A percentile compares a stretch with the other conserved stretches of the same genome.
Evolutionary conservation across 2,888 invertebrate genomes (phyloP).

Genomic region (Mythimna albipuncta): DNA sequence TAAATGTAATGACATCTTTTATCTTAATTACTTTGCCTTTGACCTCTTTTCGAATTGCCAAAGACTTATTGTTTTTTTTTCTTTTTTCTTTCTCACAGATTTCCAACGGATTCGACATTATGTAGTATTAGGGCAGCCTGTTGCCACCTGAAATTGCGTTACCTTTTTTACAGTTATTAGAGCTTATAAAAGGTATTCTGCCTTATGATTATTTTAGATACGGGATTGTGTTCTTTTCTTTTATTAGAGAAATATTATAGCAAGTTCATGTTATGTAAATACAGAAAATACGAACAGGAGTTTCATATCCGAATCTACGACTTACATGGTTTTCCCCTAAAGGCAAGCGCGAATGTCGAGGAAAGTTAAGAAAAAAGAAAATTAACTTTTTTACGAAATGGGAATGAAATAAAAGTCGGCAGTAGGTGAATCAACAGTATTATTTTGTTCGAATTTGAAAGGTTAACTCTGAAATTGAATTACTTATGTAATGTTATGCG

Average conservation of each 20-base stretch:
- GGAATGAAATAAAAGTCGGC: conserved; percentile 48
- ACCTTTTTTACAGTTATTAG: conserved; percentile 38
- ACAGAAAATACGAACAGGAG: conserved; percentile 29
- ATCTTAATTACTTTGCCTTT: conserved; percentile 61
- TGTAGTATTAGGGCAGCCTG: conserved; percentile 44
- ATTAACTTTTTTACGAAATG: conserved; percentile 53
- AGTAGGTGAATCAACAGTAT: conserved; percentile 47
- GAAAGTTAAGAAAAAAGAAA: conserved; percentile 57
- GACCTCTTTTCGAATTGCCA: conserved; percentile 50
- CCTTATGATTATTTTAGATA: conserved; percentile 40
- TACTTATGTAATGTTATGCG: conserved; percentile 26
- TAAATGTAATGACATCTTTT: conserved; percentile 62
- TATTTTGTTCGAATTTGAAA: conserved; percentile 50
- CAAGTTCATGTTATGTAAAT: conserved; percentile 28
- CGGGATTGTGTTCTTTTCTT: conserved; percentile 22
- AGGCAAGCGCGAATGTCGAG: conserved; percentile 21
- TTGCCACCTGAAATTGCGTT: conserved; percentile 43
- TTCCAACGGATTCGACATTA: conserved; percentile 56
- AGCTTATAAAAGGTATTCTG: conserved; percentile 37
- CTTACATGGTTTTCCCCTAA: conserved; percentile 34
- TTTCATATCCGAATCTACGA: conserved; percentile 22
- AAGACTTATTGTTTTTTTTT: conserved; percentile 58
- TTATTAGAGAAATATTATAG: conserved; percentile 32
- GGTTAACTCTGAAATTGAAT: conserved; percentile 51
- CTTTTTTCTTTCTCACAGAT: conserved; percentile 21